These are phyloP conservation scores for Dorcus hopei DNA, from an alignment of 2,888 invertebrate genomes.

Conservation along the genomic window DNA sequence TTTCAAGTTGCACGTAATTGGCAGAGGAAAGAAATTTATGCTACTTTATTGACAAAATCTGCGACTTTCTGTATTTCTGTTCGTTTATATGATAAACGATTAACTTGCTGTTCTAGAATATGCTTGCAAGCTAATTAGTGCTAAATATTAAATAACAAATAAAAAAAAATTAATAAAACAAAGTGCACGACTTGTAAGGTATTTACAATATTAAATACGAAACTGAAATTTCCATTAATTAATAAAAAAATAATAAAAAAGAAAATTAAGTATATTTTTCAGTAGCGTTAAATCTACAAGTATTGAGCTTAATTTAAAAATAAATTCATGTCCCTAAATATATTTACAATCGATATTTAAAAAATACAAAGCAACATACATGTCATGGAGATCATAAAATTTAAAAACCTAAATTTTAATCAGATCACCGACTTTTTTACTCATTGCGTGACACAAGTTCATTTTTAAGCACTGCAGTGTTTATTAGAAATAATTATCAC, in stretches of 20 bases:
- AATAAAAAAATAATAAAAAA: conserved; percentile 9
- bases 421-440: conserved; percentile 18
- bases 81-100: background rate
- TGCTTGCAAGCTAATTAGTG: conserved; percentile 9
- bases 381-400: conserved; percentile 46
- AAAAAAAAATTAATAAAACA: conserved; percentile 26
- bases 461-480: conserved; percentile 2
- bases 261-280: conserved; percentile 8
- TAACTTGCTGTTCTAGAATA: background rate
- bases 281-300: conserved; percentile 15
- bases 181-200: conserved; percentile 36
- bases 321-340: conserved; percentile 13
- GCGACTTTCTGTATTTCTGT: conserved; percentile 21
- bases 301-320: conserved; percentile 20
- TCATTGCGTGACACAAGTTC: background rate
- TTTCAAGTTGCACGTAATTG: too few species aligned
- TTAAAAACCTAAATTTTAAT: conserved; percentile 15
- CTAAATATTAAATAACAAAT: conserved; percentile 46
- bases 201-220: conserved; percentile 29
- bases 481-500: conserved; percentile 27
- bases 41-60: too few species aligned
- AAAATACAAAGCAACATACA: conserved; percentile 17
- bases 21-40: too few species aligned
- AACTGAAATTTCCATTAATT: conserved; percentile 29
- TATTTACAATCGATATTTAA: conserved; percentile 18